Conservation (phyloP, 2,888 invertebrate species). For the Eristalis pertinax region DNA sequence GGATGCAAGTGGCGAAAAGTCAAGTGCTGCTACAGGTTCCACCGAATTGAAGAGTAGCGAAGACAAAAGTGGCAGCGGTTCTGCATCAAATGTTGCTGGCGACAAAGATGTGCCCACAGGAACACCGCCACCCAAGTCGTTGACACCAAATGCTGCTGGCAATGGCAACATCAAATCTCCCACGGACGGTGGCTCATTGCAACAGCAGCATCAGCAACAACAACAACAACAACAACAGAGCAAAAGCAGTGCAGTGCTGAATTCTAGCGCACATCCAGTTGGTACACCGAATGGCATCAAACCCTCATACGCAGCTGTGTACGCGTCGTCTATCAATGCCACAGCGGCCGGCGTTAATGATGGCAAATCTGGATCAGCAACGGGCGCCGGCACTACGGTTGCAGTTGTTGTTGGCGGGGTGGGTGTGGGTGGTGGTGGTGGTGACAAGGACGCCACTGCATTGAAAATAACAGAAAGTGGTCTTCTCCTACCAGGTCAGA, state of each 20-base stretch:
- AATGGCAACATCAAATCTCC: constrained; percentile 73
- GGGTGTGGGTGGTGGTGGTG: constrained; percentile 15
- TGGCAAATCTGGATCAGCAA: constrained; percentile 37
- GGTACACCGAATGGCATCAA: constrained; percentile 75
- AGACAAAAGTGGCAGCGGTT: constrained; percentile 40
- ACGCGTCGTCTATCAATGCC: constrained; percentile 51
- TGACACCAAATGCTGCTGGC: constrained; percentile 71
- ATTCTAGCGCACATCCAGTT: constrained; percentile 56
- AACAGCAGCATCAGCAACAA: constrained; percentile 52
- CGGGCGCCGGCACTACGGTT: not conserved
- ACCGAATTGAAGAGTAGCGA: constrained; percentile 40
- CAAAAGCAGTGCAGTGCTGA: constrained; percentile 44
- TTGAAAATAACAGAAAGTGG: constrained; percentile 78
- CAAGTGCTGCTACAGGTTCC: constrained; percentile 43
- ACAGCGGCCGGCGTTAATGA: constrained; percentile 19
- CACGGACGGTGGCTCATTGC: constrained; percentile 16
- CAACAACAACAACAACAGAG: constrained; percentile 57
- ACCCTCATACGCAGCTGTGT: constrained; percentile 75
- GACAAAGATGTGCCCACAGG: constrained; percentile 68
- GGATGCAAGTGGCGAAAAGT: constrained; percentile 45
- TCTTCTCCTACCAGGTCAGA: constrained; percentile 79
- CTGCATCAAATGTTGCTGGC: constrained; percentile 52
- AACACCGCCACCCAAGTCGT: constrained; percentile 57
- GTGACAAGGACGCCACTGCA: constrained; percentile 58
- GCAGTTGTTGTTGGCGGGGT: not conserved